Conservation (phyloP, 2,797 vertebrate species). For the Peromyscus melanophrys region DNA sequence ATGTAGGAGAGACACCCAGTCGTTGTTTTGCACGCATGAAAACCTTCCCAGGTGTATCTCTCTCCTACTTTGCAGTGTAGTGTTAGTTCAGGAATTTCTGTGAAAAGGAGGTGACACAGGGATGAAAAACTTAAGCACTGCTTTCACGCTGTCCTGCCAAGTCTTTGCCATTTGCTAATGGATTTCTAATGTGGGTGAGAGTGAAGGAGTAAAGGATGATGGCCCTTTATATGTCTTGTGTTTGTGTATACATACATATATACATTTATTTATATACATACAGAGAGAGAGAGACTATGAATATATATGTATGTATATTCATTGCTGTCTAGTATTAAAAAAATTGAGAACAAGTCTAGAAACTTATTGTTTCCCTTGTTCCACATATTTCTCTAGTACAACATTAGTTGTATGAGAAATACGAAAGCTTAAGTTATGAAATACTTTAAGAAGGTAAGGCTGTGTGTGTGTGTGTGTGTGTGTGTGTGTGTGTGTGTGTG, state of each 20-base stretch:
- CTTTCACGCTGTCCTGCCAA: neutral
- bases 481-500: neutral
- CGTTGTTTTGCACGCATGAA: neutral
- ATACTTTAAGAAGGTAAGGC: neutral
- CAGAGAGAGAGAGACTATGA: neutral
- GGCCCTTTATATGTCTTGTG: neutral
- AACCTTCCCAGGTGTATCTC: neutral
- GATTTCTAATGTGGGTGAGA: neutral
- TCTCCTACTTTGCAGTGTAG: slow-evolving; percentile 11
- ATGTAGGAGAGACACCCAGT: neutral
- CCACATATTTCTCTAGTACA: neutral
- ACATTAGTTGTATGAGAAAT: neutral
- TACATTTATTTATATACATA: no score
- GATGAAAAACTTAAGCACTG: neutral
- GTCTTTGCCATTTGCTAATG: neutral
- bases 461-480: neutral
- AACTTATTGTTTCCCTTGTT: neutral
- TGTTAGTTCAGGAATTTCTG: slow-evolving; percentile 74
- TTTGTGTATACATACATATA: neutral
- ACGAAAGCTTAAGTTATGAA: neutral
- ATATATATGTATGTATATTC: neutral
- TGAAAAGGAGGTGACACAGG: neutral
- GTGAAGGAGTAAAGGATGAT: neutral
- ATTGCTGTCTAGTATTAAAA: neutral
- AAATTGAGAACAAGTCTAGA: neutral